These are phyloP conservation scores for Steinernema scapterisci DNA, from an alignment of 2,888 invertebrate species.

Conservation along the genomic window DNA sequence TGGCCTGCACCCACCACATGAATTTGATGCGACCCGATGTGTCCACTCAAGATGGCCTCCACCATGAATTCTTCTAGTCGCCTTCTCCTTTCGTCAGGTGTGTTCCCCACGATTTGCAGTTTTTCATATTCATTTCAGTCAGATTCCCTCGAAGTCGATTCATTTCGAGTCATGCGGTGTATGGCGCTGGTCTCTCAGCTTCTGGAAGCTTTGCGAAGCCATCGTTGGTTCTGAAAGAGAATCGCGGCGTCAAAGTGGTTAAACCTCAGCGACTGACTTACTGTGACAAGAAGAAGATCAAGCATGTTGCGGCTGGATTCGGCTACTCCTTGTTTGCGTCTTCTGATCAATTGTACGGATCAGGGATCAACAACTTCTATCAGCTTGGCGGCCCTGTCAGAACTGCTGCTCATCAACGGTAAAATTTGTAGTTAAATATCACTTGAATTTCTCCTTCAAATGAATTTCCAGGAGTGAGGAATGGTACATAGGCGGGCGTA, in stretches of 20 bases:
- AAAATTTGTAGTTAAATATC: neutral
- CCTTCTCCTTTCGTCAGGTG: too few relatives aligned
- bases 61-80: too few relatives aligned
- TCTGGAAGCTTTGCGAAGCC: slow-evolving; percentile 55
- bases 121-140: neutral
- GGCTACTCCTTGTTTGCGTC: slow-evolving; percentile 65
- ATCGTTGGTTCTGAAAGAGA: slow-evolving; percentile 42
- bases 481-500: slow-evolving; percentile 41
- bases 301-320: slow-evolving; percentile 57
- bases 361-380: slow-evolving; percentile 62
- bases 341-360: slow-evolving; percentile 50
- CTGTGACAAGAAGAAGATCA: slow-evolving; percentile 57
- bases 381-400: slow-evolving; percentile 39
- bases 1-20: too few relatives aligned
- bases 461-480: slow-evolving; percentile 11
- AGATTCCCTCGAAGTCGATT: neutral
- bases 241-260: slow-evolving; percentile 27
- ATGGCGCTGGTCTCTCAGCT: slow-evolving; percentile 51
- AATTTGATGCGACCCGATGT: too few relatives aligned
- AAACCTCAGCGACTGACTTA: slow-evolving; percentile 52
- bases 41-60: too few relatives aligned
- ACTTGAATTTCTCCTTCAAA: neutral
- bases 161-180: slow-evolving; percentile 53
- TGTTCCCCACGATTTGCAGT: too few relatives aligned
- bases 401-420: slow-evolving; percentile 12